Conservation (phyloP, 2,888 invertebrate species). For the Cancer borealis region DNA sequence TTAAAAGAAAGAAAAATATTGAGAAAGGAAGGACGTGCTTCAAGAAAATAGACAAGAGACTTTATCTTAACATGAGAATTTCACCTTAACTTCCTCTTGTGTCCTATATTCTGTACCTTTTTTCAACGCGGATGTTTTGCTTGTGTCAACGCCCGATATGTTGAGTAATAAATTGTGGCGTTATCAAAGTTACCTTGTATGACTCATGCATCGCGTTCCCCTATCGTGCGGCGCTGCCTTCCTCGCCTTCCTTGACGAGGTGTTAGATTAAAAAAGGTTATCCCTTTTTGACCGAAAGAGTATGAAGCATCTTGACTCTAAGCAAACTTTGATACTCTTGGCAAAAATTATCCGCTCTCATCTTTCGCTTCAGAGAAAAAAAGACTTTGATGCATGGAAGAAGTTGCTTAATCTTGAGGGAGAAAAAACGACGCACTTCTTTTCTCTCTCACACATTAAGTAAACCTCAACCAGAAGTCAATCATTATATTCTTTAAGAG, state of each 20-base stretch:
- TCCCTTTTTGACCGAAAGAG: background rate
- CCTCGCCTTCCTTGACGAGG: background rate
- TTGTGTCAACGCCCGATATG: background rate
- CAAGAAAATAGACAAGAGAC: background rate
- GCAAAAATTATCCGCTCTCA: slow-evolving; percentile 21
- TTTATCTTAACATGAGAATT: background rate
- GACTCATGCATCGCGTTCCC: background rate
- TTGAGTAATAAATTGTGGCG: background rate
- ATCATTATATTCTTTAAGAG: background rate
- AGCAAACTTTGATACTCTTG: background rate
- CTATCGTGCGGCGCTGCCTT: background rate
- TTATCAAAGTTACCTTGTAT: background rate
- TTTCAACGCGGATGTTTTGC: background rate
- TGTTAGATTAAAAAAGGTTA: background rate
- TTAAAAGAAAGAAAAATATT: background rate
- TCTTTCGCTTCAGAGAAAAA: slow-evolving; percentile 21
- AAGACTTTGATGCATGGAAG: background rate
- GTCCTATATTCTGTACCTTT: background rate
- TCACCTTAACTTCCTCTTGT: background rate
- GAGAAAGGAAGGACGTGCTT: background rate
- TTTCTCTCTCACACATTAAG: background rate
- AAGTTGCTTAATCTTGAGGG: slow-evolving; percentile 7
- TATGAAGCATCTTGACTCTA: background rate
- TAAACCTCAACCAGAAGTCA: slow-evolving; percentile 6
- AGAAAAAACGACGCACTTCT: background rate